These are phyloP conservation scores for Euplexia lucipara DNA, from an alignment of 2,888 invertebrate species.

Conservation along the genomic window DNA sequence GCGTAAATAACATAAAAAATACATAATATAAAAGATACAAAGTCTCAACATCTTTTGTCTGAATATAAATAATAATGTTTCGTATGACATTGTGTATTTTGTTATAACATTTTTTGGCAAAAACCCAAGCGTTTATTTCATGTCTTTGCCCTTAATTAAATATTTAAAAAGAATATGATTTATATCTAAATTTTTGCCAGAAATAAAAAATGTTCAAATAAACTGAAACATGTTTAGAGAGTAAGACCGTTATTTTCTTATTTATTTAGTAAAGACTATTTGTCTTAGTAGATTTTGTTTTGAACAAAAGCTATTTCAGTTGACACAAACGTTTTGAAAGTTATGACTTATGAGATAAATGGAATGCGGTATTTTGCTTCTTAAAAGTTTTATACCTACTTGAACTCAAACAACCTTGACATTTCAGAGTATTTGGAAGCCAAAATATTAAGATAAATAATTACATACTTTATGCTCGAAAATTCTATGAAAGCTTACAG, in stretches of 20 bases:
- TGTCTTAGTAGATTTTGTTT: constrained; percentile 43
- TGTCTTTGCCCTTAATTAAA: constrained; percentile 22
- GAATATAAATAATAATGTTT: constrained; percentile 22
- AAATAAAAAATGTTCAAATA: constrained; percentile 37
- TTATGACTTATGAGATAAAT: constrained; percentile 38
- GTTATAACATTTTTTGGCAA: constrained; percentile 40
- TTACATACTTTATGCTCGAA: not conserved
- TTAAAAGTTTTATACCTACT: constrained; percentile 20
- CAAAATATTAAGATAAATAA: not conserved
- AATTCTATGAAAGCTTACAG: not conserved
- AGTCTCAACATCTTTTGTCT: not conserved
- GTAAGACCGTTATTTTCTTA: constrained; percentile 24
- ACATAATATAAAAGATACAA: constrained; percentile 3
- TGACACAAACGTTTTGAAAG: constrained; percentile 29
- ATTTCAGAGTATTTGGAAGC: not conserved
- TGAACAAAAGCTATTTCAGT: constrained; percentile 36
- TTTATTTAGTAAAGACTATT: constrained; percentile 40
- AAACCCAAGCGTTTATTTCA: constrained; percentile 23
- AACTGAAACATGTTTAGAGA: constrained; percentile 16
- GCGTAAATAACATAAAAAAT: constrained; percentile 3
- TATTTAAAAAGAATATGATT: constrained; percentile 45
- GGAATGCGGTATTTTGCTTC: constrained; percentile 23
- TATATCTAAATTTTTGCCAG: constrained; percentile 21
- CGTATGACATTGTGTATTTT: constrained; percentile 21
- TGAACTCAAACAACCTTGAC: not conserved